These are phyloP conservation scores for Chlamydotis undulata DNA, from an alignment of 2,113 vertebrate genomes.

Conservation along the genomic window DNA sequence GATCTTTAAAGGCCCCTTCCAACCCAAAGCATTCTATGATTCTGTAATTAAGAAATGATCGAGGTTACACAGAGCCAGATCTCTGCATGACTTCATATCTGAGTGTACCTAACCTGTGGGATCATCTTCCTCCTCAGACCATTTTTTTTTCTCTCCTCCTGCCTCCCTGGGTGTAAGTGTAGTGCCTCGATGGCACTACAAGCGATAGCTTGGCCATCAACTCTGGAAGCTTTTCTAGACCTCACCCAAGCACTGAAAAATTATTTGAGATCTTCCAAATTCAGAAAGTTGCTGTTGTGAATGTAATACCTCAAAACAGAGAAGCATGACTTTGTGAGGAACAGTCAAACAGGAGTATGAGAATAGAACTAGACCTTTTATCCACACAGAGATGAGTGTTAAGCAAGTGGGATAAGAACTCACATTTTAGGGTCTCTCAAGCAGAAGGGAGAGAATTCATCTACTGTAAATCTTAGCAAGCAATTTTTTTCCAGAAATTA, in stretches of 20 bases:
- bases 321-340: neutral
- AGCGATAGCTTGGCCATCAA: neutral
- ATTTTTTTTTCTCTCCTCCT: neutral
- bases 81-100: neutral
- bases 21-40: too few relatives aligned
- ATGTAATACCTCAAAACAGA: neutral
- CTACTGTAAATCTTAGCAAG: neutral
- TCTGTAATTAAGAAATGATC: neutral
- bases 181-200: neutral
- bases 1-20: too few relatives aligned
- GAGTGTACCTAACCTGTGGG: neutral
- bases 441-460: neutral
- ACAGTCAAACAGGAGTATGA: neutral
- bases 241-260: neutral
- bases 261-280: neutral
- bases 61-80: neutral
- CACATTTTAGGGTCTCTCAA: neutral
- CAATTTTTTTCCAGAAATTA: neutral
- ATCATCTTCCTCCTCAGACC: neutral
- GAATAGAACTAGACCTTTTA: neutral
- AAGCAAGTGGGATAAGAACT: neutral
- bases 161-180: neutral
- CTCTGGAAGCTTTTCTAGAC: neutral
- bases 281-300: neutral
- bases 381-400: neutral